phyloP scores from a whole-genome alignment of 1,140 invertebrate species.

The Drosophila biarmipes region DNA sequence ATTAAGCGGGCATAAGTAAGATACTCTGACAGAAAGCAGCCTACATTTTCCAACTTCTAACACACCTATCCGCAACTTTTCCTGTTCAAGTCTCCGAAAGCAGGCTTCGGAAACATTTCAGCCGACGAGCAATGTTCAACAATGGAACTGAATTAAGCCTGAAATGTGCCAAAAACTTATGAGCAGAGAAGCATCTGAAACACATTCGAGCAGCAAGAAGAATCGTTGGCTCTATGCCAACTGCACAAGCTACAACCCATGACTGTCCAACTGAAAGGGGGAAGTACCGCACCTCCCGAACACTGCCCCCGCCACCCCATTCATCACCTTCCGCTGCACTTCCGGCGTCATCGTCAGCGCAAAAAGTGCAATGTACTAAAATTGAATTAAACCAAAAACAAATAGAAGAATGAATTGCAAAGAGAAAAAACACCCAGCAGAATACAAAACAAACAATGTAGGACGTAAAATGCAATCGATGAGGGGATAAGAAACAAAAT shows the following conservation, averaged over 20 bases:
- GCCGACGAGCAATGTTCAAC: constrained; percentile 41
- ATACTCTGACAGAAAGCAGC: neutral
- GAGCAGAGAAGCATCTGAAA: constrained; percentile 11
- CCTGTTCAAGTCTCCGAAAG: constrained; percentile 11
- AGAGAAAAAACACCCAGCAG: constrained; percentile 58
- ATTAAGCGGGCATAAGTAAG: neutral
- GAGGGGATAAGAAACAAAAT: constrained; percentile 48
- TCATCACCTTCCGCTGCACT: constrained; percentile 69
- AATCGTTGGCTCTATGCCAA: constrained; percentile 57
- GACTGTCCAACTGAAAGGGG: constrained; percentile 28
- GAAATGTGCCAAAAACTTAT: constrained; percentile 61
- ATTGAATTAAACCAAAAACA: constrained; percentile 80
- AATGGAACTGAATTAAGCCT: constrained; percentile 56
- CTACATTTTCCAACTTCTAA: neutral
- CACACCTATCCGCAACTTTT: constrained; percentile 14
- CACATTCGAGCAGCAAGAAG: constrained; percentile 19
- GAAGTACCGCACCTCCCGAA: constrained; percentile 21
- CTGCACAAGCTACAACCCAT: constrained; percentile 21
- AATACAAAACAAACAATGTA: constrained; percentile 56
- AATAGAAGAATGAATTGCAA: constrained; percentile 27
- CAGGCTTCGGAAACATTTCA: constrained; percentile 24
- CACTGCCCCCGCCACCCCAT: constrained; percentile 2
- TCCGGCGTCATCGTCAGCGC: constrained; percentile 64
- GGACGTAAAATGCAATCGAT: constrained; percentile 54
- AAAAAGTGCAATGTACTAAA: constrained; percentile 82